phyloP scores from a whole-genome alignment of 2,113 vertebrate genomes.

The Aix galericulata region DNA sequence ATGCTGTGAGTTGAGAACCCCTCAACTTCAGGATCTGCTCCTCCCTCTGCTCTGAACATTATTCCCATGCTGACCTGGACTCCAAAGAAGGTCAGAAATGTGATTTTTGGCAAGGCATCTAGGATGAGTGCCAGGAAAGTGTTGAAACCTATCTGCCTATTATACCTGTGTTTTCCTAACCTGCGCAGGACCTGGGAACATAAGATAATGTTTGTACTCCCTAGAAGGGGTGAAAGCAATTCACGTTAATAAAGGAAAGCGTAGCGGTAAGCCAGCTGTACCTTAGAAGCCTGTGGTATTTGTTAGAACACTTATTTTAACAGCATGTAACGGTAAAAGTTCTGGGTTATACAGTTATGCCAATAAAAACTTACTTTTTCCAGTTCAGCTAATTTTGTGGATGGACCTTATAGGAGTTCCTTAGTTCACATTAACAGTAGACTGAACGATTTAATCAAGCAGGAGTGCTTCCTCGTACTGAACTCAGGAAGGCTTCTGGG shows the following conservation, averaged over 20 bases:
- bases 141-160: neutral
- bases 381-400: neutral
- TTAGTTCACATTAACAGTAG: neutral
- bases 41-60: neutral
- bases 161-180: neutral
- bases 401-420: neutral
- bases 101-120: neutral
- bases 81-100: neutral
- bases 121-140: neutral
- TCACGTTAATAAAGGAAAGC: neutral
- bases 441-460: neutral
- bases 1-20: neutral
- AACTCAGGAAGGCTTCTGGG: neutral
- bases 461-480: neutral
- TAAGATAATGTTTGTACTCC: neutral
- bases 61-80: neutral
- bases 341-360: neutral
- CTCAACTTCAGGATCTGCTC: neutral
- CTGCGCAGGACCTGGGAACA: neutral
- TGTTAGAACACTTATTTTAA: neutral
- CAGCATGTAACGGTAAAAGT: neutral
- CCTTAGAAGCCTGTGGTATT: neutral
- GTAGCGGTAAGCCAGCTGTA: neutral
- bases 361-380: neutral
- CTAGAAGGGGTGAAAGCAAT: neutral